phyloP scores from a whole-genome alignment of 2,113 vertebrate species.

The Myiagra hebetior region DNA sequence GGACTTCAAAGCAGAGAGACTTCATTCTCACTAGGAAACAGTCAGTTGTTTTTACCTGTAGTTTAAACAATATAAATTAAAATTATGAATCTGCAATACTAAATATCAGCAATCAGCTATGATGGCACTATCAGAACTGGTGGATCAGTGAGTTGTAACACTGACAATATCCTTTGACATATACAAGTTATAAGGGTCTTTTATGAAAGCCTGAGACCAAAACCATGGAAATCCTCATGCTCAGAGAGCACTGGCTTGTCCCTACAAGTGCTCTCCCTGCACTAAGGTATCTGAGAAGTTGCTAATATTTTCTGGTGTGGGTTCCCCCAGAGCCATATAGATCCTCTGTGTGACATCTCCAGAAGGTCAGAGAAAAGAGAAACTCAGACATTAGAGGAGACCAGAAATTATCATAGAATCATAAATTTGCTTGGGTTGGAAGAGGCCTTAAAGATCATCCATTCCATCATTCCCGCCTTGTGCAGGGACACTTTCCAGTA shows the following conservation, averaged over 20 bases:
- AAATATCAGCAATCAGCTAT: neutral
- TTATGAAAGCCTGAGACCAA: neutral
- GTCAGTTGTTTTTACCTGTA: neutral
- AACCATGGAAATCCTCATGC: neutral
- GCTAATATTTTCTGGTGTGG: neutral
- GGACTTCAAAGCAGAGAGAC: neutral
- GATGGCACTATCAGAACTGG: neutral
- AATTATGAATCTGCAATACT: neutral
- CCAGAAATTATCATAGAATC: neutral
- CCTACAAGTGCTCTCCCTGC: neutral
- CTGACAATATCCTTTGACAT: neutral
- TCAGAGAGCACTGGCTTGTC: neutral
- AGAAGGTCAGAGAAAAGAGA: neutral
- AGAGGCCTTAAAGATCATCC: neutral
- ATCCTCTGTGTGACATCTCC: neutral
- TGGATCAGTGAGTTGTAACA: neutral
- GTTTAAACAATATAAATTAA: neutral
- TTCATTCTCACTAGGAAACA: neutral
- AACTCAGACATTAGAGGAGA: neutral
- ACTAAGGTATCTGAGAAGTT: neutral
- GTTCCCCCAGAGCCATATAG: neutral
- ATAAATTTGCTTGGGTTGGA: neutral
- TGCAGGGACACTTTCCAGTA: neutral
- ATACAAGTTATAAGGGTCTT: neutral
- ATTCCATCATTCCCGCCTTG: neutral